A percentile compares a stretch with the other conserved stretches of the same genome.
Conservation (phyloP, 2,888 invertebrate genomes). For the Thymelicus lineola region DNA sequence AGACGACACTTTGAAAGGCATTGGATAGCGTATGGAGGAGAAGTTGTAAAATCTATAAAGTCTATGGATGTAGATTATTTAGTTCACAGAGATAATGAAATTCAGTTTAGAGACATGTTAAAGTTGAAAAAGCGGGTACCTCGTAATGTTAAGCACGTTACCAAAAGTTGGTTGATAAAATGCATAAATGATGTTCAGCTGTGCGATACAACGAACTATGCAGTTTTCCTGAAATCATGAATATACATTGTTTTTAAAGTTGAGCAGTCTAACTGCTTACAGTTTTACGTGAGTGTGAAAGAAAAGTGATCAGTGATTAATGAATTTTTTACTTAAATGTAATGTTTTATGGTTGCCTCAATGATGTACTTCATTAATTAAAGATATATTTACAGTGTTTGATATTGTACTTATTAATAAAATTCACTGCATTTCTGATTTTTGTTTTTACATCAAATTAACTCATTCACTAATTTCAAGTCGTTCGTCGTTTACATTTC, state of each 20-base stretch:
- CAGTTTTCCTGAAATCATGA: conserved; percentile 32
- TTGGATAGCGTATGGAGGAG: conserved; percentile 87
- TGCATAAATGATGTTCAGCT: conserved; percentile 68
- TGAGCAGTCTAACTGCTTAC: not conserved
- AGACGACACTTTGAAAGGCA: conserved; percentile 79
- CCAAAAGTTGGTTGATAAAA: conserved; percentile 69
- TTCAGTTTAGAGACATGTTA: conserved; percentile 60
- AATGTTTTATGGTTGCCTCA: not conserved
- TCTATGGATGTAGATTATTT: conserved; percentile 67
- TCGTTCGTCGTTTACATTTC: no score
- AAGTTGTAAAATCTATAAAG: conserved; percentile 68
- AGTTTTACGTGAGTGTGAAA: not conserved
- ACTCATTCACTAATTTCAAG: no score
- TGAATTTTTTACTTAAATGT: not conserved
- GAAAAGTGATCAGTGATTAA: not conserved
- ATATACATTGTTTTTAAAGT: conserved; percentile 16
- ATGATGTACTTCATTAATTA: not conserved
- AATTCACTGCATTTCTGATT: not conserved
- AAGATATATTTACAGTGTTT: not conserved
- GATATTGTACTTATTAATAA: not conserved
- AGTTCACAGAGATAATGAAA: conserved; percentile 62
- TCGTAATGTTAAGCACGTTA: conserved; percentile 63
- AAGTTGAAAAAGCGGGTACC: conserved; percentile 60
- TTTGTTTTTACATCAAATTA: no score
- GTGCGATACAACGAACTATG: conserved; percentile 61